Base-by-base conservation (phyloP, 2,888 invertebrate genomes). In the Drosophila planitibia region DNA sequence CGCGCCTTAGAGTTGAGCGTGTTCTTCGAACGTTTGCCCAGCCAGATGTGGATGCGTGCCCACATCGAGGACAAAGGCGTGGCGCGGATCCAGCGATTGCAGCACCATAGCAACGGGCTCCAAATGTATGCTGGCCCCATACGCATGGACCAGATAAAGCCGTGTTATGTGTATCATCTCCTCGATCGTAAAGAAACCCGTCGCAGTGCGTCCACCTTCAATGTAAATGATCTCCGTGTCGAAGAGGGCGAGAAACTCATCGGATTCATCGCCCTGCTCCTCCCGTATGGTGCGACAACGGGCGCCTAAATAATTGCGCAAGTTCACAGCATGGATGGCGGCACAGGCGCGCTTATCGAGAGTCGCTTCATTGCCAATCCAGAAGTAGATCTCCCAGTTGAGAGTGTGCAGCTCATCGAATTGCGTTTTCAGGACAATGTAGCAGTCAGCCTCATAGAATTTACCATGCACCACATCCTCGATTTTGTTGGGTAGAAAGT, bases 371-470 rank as follows among this genome's bases (percentile, higher is more conserved):
- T 97, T 97, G 39, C 99, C 99, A 89, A 99, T 99, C 99, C 99
- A 99, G 94, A 99, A 99, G 94, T 97, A 99, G 90, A 99, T 99
- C 87, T 98, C 97, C 98, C 99, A 99, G 65, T 95, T 95, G 9
- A 99, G 94, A 67, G 97, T 97, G 16, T 97, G 96, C 86, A 96
- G 95, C 61, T 97, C 97, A 91, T 98, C 98, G 47, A 96, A 93
- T 47, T 94, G 95, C 0, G 99, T 99, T 94, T 98, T 98, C 68
- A 99, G 94, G 54, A 99, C 95, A 85, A 99, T 99, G 93, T 99
- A 99, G 93, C 99, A 99, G 93, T 99, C 99, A 7, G 98, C 99
- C 94, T 99, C 99, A 92, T 99, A 99, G 94, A 99, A 99, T 93
- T 99, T 99, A 4, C 99, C 99, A 92, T 98, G 97, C 0, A 98